Evolutionary conservation across 2,113 vertebrate species (phyloP).

Genomic region (Panurus biarmicus): DNA sequence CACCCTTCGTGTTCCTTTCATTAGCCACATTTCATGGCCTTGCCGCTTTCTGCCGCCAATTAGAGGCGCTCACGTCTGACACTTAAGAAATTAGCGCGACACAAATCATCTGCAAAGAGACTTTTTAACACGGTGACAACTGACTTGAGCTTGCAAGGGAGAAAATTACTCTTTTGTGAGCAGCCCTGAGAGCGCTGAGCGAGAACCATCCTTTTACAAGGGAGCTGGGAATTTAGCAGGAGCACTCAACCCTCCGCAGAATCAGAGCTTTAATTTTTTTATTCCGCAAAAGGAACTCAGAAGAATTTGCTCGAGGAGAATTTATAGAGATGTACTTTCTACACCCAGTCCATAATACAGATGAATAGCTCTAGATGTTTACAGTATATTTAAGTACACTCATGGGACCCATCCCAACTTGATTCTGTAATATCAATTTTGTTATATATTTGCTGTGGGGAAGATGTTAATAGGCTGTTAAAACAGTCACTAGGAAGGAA

Average conservation of each 20-base stretch:
- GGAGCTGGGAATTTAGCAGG: slow-evolving; percentile 11
- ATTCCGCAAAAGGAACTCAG: not conserved
- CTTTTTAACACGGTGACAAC: slow-evolving; percentile 29
- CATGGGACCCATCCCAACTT: slow-evolving; percentile 24
- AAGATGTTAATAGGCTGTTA: slow-evolving; percentile 63
- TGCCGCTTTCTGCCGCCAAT: not conserved
- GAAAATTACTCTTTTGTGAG: slow-evolving; percentile 36
- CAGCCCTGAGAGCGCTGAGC: slow-evolving; percentile 5
- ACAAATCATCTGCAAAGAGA: slow-evolving; percentile 23
- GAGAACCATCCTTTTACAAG: not conserved
- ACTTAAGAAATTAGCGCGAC: slow-evolving; percentile 22
- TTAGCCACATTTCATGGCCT: not conserved
- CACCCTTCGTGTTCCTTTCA: not conserved
- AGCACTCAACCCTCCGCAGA: not conserved
- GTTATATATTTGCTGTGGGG: slow-evolving; percentile 43
- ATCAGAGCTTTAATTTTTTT: slow-evolving; percentile 35
- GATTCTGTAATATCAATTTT: slow-evolving; percentile 56
- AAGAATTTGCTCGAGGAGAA: slow-evolving; percentile 3
- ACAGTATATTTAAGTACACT: slow-evolving; percentile 52
- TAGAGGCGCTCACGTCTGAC: not conserved
- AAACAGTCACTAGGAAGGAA: slow-evolving; percentile 29
- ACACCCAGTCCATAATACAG: slow-evolving; percentile 19
- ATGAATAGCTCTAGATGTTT: slow-evolving; percentile 37
- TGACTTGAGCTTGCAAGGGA: not conserved
- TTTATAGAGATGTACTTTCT: slow-evolving; percentile 32